phyloP scores from a whole-genome alignment of 2,113 vertebrate genomes.

The Fulica atra region DNA sequence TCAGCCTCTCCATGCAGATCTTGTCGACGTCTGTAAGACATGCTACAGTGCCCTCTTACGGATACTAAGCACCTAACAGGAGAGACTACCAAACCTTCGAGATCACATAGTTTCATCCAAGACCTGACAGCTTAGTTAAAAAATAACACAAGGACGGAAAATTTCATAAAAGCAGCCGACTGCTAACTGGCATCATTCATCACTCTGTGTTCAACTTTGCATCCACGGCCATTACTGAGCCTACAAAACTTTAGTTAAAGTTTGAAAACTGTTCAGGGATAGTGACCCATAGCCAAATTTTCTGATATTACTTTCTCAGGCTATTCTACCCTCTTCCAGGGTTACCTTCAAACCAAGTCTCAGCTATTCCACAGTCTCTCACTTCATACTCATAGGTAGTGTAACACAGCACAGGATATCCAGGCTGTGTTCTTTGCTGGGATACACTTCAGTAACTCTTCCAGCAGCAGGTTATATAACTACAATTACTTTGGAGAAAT shows the following conservation, averaged over 20 bases:
- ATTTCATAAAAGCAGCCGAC: not conserved
- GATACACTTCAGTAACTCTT: not conserved
- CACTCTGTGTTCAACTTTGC: accelerated
- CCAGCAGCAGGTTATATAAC: not conserved
- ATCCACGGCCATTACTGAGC: not conserved
- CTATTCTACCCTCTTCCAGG: not conserved
- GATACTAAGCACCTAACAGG: conserved; percentile 21
- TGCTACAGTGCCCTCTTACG: conserved; percentile 73
- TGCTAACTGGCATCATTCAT: not conserved
- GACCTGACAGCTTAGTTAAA: not conserved
- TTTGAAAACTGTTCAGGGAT: not conserved
- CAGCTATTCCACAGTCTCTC: not conserved
- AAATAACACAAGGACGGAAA: not conserved
- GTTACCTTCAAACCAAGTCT: not conserved
- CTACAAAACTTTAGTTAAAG: not conserved
- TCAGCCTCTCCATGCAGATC: not conserved
- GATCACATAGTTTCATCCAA: not conserved
- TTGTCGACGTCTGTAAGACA: not conserved
- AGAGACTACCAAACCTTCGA: not conserved
- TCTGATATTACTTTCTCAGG: not conserved
- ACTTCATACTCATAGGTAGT: not conserved
- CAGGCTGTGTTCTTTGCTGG: not conserved
- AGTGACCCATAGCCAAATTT: not conserved
- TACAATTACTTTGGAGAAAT: not conserved
- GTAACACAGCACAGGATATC: not conserved